phyloP scores from a whole-genome alignment of 2,888 invertebrate species.

The Smittia sp. region DNA sequence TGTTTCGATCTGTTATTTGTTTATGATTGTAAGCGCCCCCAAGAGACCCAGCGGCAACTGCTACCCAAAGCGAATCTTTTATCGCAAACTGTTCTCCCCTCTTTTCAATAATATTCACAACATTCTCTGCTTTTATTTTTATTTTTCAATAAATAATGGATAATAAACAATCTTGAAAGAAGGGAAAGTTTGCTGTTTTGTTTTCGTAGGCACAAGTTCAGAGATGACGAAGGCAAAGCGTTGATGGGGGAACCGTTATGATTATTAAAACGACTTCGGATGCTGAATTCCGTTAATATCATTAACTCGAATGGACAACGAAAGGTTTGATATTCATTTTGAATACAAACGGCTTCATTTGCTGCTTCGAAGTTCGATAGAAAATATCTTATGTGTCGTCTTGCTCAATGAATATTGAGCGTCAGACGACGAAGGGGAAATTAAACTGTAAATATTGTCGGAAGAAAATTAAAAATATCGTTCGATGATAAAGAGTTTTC shows the following conservation, averaged over 20 bases:
- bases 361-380: not conserved
- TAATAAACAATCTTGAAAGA: constrained; percentile 16
- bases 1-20: not conserved
- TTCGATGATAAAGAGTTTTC: too few species aligned
- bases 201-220: not conserved
- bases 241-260: not conserved
- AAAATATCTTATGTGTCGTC: too few species aligned
- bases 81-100: not conserved
- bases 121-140: not conserved
- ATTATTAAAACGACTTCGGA: not conserved
- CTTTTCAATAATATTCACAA: constrained; percentile 21
- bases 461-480: too few species aligned
- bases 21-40: constrained; percentile 3
- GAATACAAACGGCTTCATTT: constrained; percentile 17
- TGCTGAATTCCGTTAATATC: not conserved
- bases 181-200: not conserved
- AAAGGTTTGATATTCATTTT: not conserved
- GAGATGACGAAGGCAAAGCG: not conserved
- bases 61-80: not conserved
- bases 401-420: too few species aligned
- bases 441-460: too few species aligned
- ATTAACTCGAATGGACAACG: constrained; percentile 3
- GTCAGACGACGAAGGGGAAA: too few species aligned
- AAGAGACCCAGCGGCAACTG: not conserved
- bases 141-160: constrained; percentile 25